Base-by-base conservation (phyloP, 2,113 vertebrate genomes). In the Channa maculata region DNA sequence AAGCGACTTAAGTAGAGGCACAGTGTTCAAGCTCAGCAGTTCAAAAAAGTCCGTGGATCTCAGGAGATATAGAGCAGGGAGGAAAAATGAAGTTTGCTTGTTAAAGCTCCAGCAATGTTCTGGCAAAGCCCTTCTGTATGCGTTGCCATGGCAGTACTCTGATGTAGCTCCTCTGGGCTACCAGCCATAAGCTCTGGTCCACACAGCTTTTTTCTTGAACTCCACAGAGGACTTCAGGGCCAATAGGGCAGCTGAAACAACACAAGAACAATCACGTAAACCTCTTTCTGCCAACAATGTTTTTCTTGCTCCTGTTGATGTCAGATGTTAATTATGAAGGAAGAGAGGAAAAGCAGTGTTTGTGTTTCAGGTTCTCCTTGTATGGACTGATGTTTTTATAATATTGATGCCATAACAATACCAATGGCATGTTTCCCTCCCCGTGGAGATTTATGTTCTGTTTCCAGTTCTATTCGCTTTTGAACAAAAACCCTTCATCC, bases 181-280 rank as follows among this genome's bases (percentile, higher is more conserved):
- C 94, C 98, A 99, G 36, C 96, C 95, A 11, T 96, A 99, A 0
- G 95, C 97, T 91, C 94, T 94, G 77, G 96, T 97, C 98, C 97
- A 99, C 10, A 97, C 88, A 0, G 92, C 93, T 82, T 99, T 99
- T 95, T 96, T 99, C 94, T 94, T 96, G 89, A 97, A 99, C 80
- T 97, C 96, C 1, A 94, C 53, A 11, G 95, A 88, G 63, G 89
- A 91, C 67, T 92, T 95, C 83, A 99, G 86, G 44, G 94, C 92
- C 75, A 97, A 64, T 54, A 98, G 92, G 0, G 94, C 88, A 66
- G 93, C 98, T 99, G 77, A 53, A 91, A 90, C 10, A 6, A 74
- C 12, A 3, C 13, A 57, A 2, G 9, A 15, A 8, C 0, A 0
- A 13, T 37, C 14, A 58, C 24, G 24, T 24, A 24, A 24, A 24